These are phyloP conservation scores for Brienomyrus brachyistius DNA, from an alignment of 2,113 vertebrate genomes.

Conservation along the genomic window DNA sequence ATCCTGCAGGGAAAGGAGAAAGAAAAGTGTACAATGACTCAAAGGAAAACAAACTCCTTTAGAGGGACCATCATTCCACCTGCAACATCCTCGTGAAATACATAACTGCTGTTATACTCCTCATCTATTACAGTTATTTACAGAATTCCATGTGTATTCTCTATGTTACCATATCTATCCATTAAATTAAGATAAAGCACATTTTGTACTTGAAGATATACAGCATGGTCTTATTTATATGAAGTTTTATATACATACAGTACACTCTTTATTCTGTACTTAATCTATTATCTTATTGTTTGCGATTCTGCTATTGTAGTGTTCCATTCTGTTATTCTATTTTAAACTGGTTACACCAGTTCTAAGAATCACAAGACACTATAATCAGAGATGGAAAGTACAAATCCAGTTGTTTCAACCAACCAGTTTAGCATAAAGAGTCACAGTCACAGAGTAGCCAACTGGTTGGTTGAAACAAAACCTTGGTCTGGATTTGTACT, in stretches of 20 bases:
- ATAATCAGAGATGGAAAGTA: not conserved
- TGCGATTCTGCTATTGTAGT: not conserved
- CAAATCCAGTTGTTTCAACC: not conserved
- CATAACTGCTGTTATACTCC: not conserved
- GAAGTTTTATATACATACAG: not conserved
- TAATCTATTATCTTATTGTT: not conserved
- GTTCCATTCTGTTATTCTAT: not conserved
- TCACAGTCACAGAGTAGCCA: too few relatives aligned
- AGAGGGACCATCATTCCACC: not conserved
- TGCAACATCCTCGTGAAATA: not conserved
- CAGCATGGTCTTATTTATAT: not conserved
- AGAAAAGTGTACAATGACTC: not conserved
- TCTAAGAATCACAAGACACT: not conserved
- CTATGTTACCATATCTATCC: not conserved
- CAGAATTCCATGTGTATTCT: not conserved
- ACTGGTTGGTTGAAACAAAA: not conserved
- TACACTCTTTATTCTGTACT: not conserved
- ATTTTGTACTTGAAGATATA: not conserved
- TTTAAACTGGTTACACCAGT: not conserved
- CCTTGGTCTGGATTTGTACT: not conserved
- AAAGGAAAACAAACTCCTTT: not conserved
- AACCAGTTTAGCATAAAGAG: not conserved
- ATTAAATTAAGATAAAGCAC: not conserved
- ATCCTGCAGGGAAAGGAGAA: conserved; percentile 54
- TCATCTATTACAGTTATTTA: not conserved